Evolutionary conservation across 2,797 vertebrate genomes (phyloP), one percentile per base, ranked within the genome.

Genomic region (Malacoctenus gilli): DNA sequence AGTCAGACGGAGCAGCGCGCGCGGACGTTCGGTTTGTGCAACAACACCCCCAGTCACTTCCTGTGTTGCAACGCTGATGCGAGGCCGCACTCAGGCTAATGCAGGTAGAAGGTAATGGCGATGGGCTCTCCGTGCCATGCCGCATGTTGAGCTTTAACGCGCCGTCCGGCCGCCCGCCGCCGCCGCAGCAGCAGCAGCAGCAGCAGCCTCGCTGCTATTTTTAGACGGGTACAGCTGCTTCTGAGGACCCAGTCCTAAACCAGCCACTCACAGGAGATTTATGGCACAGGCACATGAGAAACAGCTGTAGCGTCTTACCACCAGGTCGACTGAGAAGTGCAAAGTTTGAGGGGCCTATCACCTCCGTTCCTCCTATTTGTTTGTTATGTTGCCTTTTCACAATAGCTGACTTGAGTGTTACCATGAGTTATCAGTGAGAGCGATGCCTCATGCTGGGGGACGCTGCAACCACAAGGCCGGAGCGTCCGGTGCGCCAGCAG

Each of bases 151-250:
- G 84, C 67, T 82, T 74, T 59, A 72, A 79, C 70, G 40, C 31
- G 21, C 72, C 60, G 85, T 82, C 80, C 82, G n/a, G n/a, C n/a
- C n/a, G n/a, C n/a, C n/a, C n/a, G n/a, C n/a, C n/a, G n/a, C n/a
- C n/a, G n/a, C n/a, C n/a, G n/a, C n/a, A n/a, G n/a, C n/a, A n/a
- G n/a, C n/a, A n/a, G n/a, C n/a, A 15, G 74, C 72, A 75, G 81
- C 72, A 75, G 81, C 71, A 83, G 77, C 77, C 80, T 68, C 47
- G 74, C 1, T 15, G 66, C 82, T 91, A 89, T 91, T 87, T 89
- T 87, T 89, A 88, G 84, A 78, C 5, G 28, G 47, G 68, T 77
- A 84, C 89, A 89, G 87, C 89, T 91, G 88, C 89, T 87, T 66
- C 82, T 78, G 61, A 78, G 80, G 72, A 69, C 70, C 80, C 80